These are phyloP conservation scores for Misgurnus anguillicaudatus DNA, from an alignment of 2,113 vertebrate species.

Conservation along the genomic window DNA sequence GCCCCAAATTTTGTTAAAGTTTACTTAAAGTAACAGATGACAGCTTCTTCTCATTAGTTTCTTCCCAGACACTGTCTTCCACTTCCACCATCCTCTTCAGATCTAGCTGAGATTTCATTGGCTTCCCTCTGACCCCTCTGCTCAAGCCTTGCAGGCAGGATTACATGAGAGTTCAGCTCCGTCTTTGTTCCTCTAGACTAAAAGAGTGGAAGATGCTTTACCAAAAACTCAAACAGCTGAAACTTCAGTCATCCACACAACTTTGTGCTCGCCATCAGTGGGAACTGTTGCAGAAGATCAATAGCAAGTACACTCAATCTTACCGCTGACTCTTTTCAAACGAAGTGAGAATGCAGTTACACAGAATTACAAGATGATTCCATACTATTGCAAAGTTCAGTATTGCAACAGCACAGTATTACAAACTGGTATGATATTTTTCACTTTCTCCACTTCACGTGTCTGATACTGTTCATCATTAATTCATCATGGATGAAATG, in stretches of 20 bases:
- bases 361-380: slow-evolving; percentile 32
- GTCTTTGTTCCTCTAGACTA: slow-evolving; percentile 69
- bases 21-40: background rate
- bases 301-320: slow-evolving; percentile 39
- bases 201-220: slow-evolving; percentile 68
- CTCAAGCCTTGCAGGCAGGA: slow-evolving; percentile 73
- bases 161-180: slow-evolving; percentile 70
- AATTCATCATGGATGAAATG: background rate
- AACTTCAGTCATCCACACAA: slow-evolving; percentile 69
- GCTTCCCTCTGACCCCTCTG: slow-evolving; percentile 73
- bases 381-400: slow-evolving; percentile 6
- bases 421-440: background rate
- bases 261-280: slow-evolving; percentile 28
- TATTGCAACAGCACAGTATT: background rate
- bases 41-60: slow-evolving; percentile 71
- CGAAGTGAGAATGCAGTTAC: slow-evolving; percentile 15
- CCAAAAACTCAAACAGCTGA: slow-evolving; percentile 76
- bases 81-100: slow-evolving; percentile 61
- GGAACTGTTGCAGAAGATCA: slow-evolving; percentile 42
- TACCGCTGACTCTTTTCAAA: slow-evolving; percentile 32
- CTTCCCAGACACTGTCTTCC: slow-evolving; percentile 66
- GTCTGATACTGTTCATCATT: no score
- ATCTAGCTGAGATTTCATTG: slow-evolving; percentile 72
- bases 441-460: no score
- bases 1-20: background rate